Evolutionary conservation across 2,888 invertebrate genomes (phyloP), one percentile per base, ranked within the genome.

Genomic region (Scotopteryx bipunctaria): DNA sequence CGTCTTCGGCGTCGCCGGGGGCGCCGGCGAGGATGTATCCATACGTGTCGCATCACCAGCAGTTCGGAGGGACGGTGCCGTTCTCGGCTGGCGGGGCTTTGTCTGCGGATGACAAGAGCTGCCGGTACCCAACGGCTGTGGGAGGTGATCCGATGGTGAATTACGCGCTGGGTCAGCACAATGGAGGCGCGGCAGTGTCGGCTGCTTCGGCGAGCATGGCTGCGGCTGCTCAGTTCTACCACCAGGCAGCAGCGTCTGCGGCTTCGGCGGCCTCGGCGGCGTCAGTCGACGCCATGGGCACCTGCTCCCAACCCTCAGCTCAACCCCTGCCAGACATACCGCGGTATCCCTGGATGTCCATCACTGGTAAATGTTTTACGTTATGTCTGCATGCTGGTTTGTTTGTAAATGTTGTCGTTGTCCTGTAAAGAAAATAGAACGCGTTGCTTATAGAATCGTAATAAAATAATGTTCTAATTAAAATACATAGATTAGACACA

Each of bases 301-400:
- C 96, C 61, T 97, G 97, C 91, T 92, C 94, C 59, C 95, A 95
- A 79, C 93, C 94, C 67, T 94, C 95, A 55, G 96, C 96, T 58
- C 96, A 96, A 85, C 96, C 96, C 51, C 94, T 97, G 79, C 96
- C 96, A 40, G 97, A 97, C 90, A 95, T 97, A 81, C 97, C 97
- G 48, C 94, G 97, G 78, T 97, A 98, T 86, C 97, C 97, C 38
- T 98, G 97, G 97, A 97, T 98, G 97, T 96, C 97, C 78, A 96
- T 97, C 88, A 97, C 97, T 92, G 97, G 97, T 97, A 93, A 94
- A 93, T 91, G 64, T 76, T 85, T 79, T 67, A 74, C 73, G 78
- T 76, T 72, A 73, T 78, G 71, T 68, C 63, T 83, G 86, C 83
- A 84, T 83, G 83, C 59, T 68, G 56, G 44, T 64, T 58, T 52